These are phyloP conservation scores for Zelleria hepariella DNA, from an alignment of 2,888 invertebrate genomes.

Conservation along the genomic window DNA sequence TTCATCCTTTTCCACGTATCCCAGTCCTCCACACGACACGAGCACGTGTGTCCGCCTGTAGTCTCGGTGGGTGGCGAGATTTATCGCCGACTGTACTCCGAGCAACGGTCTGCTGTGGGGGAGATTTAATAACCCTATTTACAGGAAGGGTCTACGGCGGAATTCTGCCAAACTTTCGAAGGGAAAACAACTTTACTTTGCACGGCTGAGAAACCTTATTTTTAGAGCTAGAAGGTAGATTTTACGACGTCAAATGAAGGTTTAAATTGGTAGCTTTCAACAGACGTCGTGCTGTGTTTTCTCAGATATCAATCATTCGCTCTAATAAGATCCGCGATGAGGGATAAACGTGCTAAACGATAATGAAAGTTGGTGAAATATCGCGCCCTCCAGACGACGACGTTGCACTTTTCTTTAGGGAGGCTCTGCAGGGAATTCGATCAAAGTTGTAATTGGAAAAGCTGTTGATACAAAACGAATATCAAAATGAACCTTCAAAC, in stretches of 20 bases:
- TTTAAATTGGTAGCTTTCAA: background rate
- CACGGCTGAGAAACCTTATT: background rate
- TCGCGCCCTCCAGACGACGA: background rate
- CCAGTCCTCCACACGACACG: background rate
- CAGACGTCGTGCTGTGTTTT: background rate
- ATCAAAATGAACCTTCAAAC: background rate
- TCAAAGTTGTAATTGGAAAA: background rate
- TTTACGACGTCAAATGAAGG: background rate
- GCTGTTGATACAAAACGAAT: background rate
- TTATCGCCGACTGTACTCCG: background rate
- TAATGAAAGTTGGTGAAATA: constrained; percentile 16
- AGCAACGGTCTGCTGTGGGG: constrained; percentile 17
- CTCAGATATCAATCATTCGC: constrained; percentile 39
- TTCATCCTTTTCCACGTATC: too few relatives aligned
- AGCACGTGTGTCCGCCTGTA: background rate
- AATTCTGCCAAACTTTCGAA: constrained; percentile 11
- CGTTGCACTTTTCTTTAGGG: constrained; percentile 2
- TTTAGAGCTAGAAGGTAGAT: constrained; percentile 1
- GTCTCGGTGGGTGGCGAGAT: background rate
- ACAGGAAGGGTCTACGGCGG: constrained; percentile 28
- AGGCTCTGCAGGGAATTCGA: background rate
- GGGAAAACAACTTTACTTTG: background rate
- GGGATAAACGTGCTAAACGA: constrained; percentile 32
- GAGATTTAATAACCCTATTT: constrained; percentile 31
- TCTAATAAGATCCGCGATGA: constrained; percentile 20